Evolutionary conservation across 2,888 invertebrate genomes (phyloP), one percentile per base, ranked within the genome.

Genomic region (Eupithecia exiguata): DNA sequence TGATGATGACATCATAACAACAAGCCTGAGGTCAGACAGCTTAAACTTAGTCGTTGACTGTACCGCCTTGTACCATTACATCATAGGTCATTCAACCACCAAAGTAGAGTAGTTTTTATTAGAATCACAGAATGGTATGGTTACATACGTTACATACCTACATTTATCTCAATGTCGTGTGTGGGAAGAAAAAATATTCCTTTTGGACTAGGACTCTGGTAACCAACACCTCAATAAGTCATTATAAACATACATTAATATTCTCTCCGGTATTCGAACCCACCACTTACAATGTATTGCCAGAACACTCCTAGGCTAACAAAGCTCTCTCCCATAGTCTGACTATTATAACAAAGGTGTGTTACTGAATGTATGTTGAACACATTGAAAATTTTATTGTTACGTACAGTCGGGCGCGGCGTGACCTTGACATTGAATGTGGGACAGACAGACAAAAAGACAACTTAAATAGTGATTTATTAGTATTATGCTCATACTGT

Each of bases 361-460:
- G 62, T 49, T 49, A 43, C 43, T 16, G 5, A 30, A 61, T 18
- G 62, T 68, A 40, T 3, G 36, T 18, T n/a, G 49, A n/a, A 49
- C n/a, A 49, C 7, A n/a, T n/a, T n/a, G 49, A n/a, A 49, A 2
- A 49, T 9, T 49, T n/a, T 49, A 49, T n/a, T 49, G 49, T 49
- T 46, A 46, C 16, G 16, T 18, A 46, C 18, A n/a, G 49, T 49
- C 62, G 25, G 74, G 71, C 58, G 74, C 70, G 70, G 53, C n/a
- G 36, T 43, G 30, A 66, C 73, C 73, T 76, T 76, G 71, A n/a
- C 73, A 70, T 36, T 74, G 70, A 38, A 49, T 68, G 68, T 63
- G 65, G 49, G 68, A 68, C 70, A 72, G 75, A 75, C 73, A 66
- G 71, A 70, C 49, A 76, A 76, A 76, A 76, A 65, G 67, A 71